Percentiles rank a stretch among this genome's conserved stretches.
phyloP scores from a whole-genome alignment of 2,797 vertebrate genomes.

The Vespertilio murinus region DNA sequence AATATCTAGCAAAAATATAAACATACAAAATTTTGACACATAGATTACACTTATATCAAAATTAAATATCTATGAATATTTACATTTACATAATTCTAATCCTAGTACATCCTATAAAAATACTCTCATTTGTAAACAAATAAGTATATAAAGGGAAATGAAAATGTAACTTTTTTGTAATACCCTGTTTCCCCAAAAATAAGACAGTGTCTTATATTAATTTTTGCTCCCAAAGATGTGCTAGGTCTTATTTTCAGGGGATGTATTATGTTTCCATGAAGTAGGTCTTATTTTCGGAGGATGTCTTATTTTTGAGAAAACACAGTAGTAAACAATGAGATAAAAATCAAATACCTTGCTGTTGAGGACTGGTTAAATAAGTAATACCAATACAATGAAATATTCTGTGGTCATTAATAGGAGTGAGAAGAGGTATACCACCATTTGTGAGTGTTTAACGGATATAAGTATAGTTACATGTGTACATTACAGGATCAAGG shows the following conservation, averaged over 20 bases:
- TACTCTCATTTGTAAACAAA: neutral
- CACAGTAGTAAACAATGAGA: neutral
- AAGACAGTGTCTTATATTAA: too few relatives aligned
- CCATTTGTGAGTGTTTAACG: neutral
- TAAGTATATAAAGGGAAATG: neutral
- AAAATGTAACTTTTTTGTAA: constrained; percentile 1
- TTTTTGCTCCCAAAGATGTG: too few relatives aligned
- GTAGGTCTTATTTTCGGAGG: too few relatives aligned
- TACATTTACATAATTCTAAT: neutral
- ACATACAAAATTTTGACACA: neutral
- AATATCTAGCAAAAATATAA: constrained; percentile 12
- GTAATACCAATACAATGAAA: neutral
- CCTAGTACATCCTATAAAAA: neutral
- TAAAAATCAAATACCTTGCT: constrained; percentile 18
- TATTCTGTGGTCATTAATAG: neutral
- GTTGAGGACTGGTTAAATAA: neutral
- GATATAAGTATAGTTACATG: neutral
- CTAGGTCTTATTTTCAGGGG: too few relatives aligned
- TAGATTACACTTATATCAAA: neutral
- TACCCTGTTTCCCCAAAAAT: too few relatives aligned
- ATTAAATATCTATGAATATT: constrained; percentile 18
- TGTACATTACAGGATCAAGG: neutral
- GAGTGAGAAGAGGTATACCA: neutral
- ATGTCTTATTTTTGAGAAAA: too few relatives aligned
- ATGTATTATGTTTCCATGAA: too few relatives aligned